A percentile compares a stretch with the other conserved stretches of the same genome.
phyloP scores from a whole-genome alignment of 2,113 vertebrate species.

The Aldabrachelys gigantea region DNA sequence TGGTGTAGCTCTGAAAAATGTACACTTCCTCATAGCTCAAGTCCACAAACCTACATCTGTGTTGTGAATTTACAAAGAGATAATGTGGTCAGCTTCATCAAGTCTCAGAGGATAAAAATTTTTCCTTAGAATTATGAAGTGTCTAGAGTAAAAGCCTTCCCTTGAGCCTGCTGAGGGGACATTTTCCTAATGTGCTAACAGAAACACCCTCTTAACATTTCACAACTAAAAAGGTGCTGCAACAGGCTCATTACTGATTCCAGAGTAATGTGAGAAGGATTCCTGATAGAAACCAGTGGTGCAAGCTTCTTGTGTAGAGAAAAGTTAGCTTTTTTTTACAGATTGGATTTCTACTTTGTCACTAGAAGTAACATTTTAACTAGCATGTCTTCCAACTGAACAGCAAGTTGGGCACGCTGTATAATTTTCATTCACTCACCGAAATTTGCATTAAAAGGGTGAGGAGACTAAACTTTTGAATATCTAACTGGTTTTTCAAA shows the following conservation, averaged over 20 bases:
- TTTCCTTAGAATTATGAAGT: background rate
- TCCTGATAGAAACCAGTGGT: background rate
- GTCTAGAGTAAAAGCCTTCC: background rate
- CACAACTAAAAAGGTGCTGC: background rate
- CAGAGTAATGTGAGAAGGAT: background rate
- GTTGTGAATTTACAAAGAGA: background rate
- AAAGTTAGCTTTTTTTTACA: background rate
- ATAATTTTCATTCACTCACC: background rate
- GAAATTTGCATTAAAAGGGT: background rate
- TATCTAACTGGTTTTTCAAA: background rate
- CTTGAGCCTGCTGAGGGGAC: background rate
- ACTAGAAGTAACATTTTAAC: no score
- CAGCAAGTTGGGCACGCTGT: background rate
- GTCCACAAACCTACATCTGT: background rate
- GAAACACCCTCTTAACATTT: background rate
- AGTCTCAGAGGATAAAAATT: background rate
- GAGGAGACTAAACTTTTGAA: background rate
- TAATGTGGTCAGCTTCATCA: background rate
- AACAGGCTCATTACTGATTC: background rate
- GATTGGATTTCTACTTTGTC: background rate
- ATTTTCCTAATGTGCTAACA: background rate
- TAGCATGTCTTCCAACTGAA: background rate
- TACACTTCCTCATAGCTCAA: background rate
- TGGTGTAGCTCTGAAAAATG: background rate
- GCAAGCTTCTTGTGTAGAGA: background rate